Base-by-base conservation (phyloP, 1,140 invertebrate species). In the Onthophagus taurus region DNA sequence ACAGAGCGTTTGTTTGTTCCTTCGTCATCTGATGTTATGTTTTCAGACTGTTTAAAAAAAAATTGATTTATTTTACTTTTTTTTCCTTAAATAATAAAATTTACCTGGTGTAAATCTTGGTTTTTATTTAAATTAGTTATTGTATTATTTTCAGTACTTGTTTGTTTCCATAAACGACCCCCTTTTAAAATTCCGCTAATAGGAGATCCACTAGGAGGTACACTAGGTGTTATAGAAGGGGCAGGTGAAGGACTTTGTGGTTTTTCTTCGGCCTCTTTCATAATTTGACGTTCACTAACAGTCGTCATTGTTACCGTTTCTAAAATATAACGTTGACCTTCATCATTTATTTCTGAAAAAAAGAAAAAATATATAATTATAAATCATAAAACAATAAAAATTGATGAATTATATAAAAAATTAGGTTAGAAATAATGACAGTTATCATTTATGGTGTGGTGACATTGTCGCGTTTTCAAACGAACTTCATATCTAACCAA, bases 221-320 rank as follows among this genome's bases (percentile, higher is more conserved):
- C 50, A 47, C 54, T 59, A 29, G 54, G 58, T 24, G 55, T 58
- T n/a, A n/a, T n/a, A n/a, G n/a, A n/a, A n/a, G n/a, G n/a, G n/a
- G n/a, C n/a, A n/a, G n/a, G n/a, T n/a, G n/a, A n/a, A 30, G 47
- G 36, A 29, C 31, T 33, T 18, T 13, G 19, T 43, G 21, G 45
- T 14, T 49, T 43, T n/a, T 55, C 47, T 34, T 53, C 49, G n/a
- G 39, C 35, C 13, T 41, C 42, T 2, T 49, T 48, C 12, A 36
- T 42, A 13, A 46, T 38, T 4, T 41, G 75, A 11, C 37, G 23
- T 57, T 79, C 76, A 42, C 77, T 79, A 24, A 79, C 76, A 34
- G 77, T 80, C 45, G 77, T 80, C 72, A 78, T 78, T 41, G 76
- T 76, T 50, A 77, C 77, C 42, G 77, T 78, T 60, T 81, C 78